phyloP scores from a whole-genome alignment of 2,797 vertebrate genomes.

The Micropoecilia bifurca region DNA sequence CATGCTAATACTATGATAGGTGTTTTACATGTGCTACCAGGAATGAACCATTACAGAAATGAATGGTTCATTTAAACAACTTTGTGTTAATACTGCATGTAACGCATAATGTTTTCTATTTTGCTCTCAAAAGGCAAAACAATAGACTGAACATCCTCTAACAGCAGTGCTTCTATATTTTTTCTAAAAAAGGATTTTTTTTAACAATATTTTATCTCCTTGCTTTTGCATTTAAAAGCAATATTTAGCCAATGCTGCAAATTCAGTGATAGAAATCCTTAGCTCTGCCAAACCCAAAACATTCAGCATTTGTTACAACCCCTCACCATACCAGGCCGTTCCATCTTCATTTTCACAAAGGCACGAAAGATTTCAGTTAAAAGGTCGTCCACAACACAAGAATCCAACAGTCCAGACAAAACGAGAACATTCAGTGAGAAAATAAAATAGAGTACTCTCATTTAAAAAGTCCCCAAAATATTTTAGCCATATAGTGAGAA shows the following conservation, averaged over 20 bases:
- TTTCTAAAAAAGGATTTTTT: not conserved
- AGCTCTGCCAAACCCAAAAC: not conserved
- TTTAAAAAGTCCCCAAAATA: constrained; percentile 34
- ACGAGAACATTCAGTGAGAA: constrained; percentile 65
- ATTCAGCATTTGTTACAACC: not conserved
- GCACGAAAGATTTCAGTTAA: constrained; percentile 66
- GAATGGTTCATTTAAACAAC: not conserved
- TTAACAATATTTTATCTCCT: constrained; percentile 5
- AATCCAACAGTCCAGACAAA: constrained; percentile 49
- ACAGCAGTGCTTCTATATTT: not conserved
- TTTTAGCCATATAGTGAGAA: constrained; percentile 19
- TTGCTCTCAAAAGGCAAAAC: not conserved
- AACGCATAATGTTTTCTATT: not conserved
- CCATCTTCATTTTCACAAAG: constrained; percentile 50
- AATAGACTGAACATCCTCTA: not conserved
- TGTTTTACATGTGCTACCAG: too few relatives aligned
- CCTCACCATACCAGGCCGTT: not conserved
- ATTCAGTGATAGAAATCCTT: not conserved
- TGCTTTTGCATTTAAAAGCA: constrained; percentile 17
- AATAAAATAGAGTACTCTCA: constrained; percentile 46
- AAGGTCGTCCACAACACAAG: constrained; percentile 35
- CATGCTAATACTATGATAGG: too few relatives aligned
- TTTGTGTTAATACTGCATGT: not conserved
- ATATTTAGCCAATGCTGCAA: constrained; percentile 1
- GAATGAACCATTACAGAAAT: too few relatives aligned